Evolutionary conservation across 1,140 invertebrate genomes (phyloP), one percentile per base, ranked within the genome.

Genomic region (Pachypeltis micranthus): DNA sequence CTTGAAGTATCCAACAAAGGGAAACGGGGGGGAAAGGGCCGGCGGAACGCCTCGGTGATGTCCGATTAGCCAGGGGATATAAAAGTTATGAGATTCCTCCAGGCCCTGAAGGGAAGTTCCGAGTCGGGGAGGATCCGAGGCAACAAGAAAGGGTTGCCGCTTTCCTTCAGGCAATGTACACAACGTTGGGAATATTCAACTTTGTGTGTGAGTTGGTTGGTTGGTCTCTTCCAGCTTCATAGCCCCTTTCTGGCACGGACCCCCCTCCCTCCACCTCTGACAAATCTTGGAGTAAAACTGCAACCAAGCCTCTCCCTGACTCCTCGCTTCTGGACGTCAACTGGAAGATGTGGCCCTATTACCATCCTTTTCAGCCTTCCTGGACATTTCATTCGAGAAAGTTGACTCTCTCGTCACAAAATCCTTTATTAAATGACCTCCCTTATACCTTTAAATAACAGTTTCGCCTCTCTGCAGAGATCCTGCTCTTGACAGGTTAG

Each of bases 1-100:
- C 47, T 51, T 51, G 47, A 51, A 51, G 47, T 51, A 51, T 51
- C 47, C 47, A 51, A 51, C 47, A 51, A 51, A 51, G 47, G 47
- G 47, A 51, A 51, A 51, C 21, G 47, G 19, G 47, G 3, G 3
- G 16, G 31, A n/a, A n/a, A n/a, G n/a, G n/a, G n/a, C n/a, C n/a
- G 31, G 31, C 7, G 31, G 31, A 51, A 21, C 12, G 47, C 47
- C 4, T 21, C 4, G 47, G 47, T 21, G 47, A 51, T 51, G 47
- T 51, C 47, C 47, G 47, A 51, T 51, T 51, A 51, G 47, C 47
- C 47, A 51, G 47, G 47, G 47, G 47, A 51, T 51, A 51, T 51
- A 51, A 51, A 51, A 51, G 47, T 51, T 51, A 51, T 51, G 47
- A 51, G 47, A 51, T 51, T 51, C 47, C 47, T 51, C 12, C 12